Evolutionary conservation across 2,113 vertebrate genomes (phyloP).

Genomic region (Danionella cerebrum): DNA sequence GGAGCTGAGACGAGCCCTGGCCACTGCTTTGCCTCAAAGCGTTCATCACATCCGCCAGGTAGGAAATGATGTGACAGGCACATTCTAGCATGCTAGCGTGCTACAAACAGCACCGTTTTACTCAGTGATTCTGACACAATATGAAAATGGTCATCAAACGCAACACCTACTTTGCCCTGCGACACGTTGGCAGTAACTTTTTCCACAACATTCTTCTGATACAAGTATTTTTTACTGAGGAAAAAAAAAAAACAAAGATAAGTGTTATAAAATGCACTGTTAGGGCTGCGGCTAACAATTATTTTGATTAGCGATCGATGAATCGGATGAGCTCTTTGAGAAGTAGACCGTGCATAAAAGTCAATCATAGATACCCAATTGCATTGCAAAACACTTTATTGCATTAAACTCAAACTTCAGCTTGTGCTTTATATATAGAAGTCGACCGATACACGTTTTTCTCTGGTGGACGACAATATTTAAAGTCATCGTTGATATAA

Average conservation of each 20-base stretch:
- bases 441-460: too few species aligned
- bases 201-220: slow-evolving; percentile 97
- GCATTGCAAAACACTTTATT: too few species aligned
- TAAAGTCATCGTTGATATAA: too few species aligned
- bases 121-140: not conserved
- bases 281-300: too few species aligned
- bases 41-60: slow-evolving; percentile 94
- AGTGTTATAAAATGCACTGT: too few species aligned
- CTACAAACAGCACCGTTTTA: slow-evolving; percentile 47
- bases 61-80: slow-evolving; percentile 92
- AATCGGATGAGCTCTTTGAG: too few species aligned
- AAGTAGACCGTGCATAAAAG: too few species aligned
- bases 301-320: too few species aligned
- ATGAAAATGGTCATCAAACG: not conserved
- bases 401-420: too few species aligned
- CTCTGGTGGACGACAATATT: too few species aligned
- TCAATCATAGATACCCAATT: too few species aligned
- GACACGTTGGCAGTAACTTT: slow-evolving; percentile 92
- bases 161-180: slow-evolving; percentile 83
- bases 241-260: not conserved
- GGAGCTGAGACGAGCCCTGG: slow-evolving; percentile 81
- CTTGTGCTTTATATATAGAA: too few species aligned
- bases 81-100: slow-evolving; percentile 91
- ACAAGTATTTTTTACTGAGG: slow-evolving; percentile 93
- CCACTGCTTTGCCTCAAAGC: slow-evolving; percentile 82